Base-by-base conservation (phyloP, 2,888 invertebrate genomes). In the Ophion obscuratus region DNA sequence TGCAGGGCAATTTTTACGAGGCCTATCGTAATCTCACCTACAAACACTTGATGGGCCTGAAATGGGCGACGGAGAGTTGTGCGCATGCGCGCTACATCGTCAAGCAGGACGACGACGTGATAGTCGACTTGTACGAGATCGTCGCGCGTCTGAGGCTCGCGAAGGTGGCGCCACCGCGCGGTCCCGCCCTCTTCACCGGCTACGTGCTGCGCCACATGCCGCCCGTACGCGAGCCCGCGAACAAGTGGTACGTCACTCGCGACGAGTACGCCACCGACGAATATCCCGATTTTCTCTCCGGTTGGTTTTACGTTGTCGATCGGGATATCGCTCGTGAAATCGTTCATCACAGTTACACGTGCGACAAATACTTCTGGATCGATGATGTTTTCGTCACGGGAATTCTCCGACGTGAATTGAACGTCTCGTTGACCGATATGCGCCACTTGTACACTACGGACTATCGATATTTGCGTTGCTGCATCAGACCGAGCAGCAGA, bases 351-450 rank as follows among this genome's bases (percentile, higher is more conserved):
- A 95, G 96, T 0, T 92, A 94, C 47, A 92, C 94, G 57, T 94
- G 96, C n/a, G 94, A 95, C 2, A 87, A 88, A 24, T 97, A 96
- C 90, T 98, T 99, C 94, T 99, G 98, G 98, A 98, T 99, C 84
- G 98, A 99, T 92, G 98, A 99, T 92, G 96, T 97, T 67, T 97
- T 96, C 92, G 94, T 98, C 0, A 98, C 98, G 0, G 98, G 98
- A 1, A 95, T 98, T 73, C 94, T 98, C 47, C 95, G 96, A 9
- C 94, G 96, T 77, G 94, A 95, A 44, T 92, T 96, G 36, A 94
- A 95, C 61, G 95, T 97, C n/a, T 94, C 95, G 61, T 93, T 96
- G 64, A 94, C 94, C 81, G 95, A 96, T 76, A 93, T 97, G 20
- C 95, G 95, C 70, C 91, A 95, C 20, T 95, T 95, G 92, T 97